A percentile compares a stretch with the other conserved stretches of the same genome.
phyloP scores from a whole-genome alignment of 2,888 invertebrate species.

The Empis stercorea region DNA sequence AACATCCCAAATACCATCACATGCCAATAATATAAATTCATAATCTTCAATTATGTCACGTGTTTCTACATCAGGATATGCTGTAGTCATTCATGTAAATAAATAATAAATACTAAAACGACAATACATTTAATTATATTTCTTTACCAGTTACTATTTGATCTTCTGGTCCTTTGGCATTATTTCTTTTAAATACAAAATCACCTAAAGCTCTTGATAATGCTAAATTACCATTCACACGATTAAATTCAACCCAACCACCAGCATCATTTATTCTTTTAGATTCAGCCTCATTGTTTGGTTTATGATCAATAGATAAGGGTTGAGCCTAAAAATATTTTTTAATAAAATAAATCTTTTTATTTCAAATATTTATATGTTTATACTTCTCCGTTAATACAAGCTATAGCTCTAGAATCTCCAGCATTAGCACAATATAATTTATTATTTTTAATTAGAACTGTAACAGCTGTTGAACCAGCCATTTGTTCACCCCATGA shows the following conservation, averaged over 20 bases:
- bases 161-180: slow-evolving; percentile 71
- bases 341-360: not conserved
- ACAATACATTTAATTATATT: not conserved
- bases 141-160: slow-evolving; percentile 94
- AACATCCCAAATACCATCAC: slow-evolving; percentile 99
- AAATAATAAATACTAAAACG: too few species aligned
- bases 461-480: slow-evolving; percentile 85
- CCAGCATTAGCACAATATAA: slow-evolving; percentile 95
- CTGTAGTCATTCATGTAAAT: too few species aligned
- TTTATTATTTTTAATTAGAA: slow-evolving; percentile 68
- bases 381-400: slow-evolving; percentile 62
- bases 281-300: slow-evolving; percentile 75
- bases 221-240: slow-evolving; percentile 97
- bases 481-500: slow-evolving; percentile 82
- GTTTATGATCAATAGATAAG: slow-evolving; percentile 90
- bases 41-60: slow-evolving; percentile 73
- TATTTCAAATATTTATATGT: not conserved
- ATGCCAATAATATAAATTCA: slow-evolving; percentile 94
- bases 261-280: slow-evolving; percentile 87
- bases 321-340: slow-evolving; percentile 42
- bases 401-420: slow-evolving; percentile 89
- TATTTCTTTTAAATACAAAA: slow-evolving; percentile 90
- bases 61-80: slow-evolving; percentile 82
- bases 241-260: slow-evolving; percentile 93
- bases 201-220: slow-evolving; percentile 93